Evolutionary conservation across 2,888 invertebrate species (phyloP), one percentile per base, ranked within the genome.

Genomic region (Scaptomyza reducta): DNA sequence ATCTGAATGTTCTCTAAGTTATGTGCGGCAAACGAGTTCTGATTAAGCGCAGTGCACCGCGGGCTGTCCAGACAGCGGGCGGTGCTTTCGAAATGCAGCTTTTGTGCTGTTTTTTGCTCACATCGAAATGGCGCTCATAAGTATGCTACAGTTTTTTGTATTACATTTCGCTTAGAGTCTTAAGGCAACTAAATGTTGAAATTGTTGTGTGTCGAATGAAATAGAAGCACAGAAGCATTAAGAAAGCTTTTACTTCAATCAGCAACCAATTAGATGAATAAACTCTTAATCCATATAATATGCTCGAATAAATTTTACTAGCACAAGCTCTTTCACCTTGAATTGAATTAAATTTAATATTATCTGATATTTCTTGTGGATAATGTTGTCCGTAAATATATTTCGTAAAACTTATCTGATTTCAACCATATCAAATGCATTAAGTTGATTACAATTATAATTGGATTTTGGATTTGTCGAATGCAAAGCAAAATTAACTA

Each of bases 31-130:
- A 40, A 53, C 49, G 65, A 64, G 59, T 47, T 68, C 87, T 82
- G 87, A 82, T 82, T 87, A 82, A 87, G 81, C 81, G 25, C 67
- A 72, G 63, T 40, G 16, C 81, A 57, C 82, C 66, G 70, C 80
- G 53, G 82, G 74, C 77, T 50, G 60, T 59, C 69, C 58, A 46
- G 53, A 38, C 57, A 60, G 49, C 72, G 45, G 57, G 73, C 33
- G 44, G 61, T 55, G 27, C 27, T 42, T 9, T 10, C 35, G 10
- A 50, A 67, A 51, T 47, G 51, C 44, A 41, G 50, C 67, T 40
- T n/a, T 18, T 59, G 18, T 41, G 11, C 41, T n/a, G 47, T 60
- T 44, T 47, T 47, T 33, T 33, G 13, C 42, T 64, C 33, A 33
- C 47, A 71, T 71, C 59, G 50, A 59, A 71, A 66, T 51, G 45